Evolutionary conservation across 2,113 vertebrate genomes (phyloP).

Genomic region (Peromyscus maniculatus): DNA sequence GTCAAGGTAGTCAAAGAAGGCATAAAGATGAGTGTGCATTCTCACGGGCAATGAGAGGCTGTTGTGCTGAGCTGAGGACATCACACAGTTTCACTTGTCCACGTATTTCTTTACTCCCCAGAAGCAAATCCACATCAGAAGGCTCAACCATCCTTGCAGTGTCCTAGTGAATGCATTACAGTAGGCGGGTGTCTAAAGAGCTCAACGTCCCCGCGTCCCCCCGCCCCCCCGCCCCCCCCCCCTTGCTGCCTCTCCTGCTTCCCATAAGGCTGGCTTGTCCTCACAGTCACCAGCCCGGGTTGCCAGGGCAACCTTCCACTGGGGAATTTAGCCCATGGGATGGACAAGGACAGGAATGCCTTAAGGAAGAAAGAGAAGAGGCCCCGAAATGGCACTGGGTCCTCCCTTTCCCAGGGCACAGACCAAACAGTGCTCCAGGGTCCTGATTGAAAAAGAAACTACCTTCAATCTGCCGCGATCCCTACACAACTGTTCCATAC

Average conservation of each 20-base stretch:
- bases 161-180: background rate
- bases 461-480: accelerated
- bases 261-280: background rate
- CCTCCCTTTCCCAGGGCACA: background rate
- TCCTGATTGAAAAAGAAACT: background rate
- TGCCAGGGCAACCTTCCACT: background rate
- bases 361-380: background rate
- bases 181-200: background rate
- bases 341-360: background rate
- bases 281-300: background rate
- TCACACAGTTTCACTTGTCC: background rate
- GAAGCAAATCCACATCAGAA: background rate
- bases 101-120: background rate
- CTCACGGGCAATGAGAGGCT: background rate
- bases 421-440: background rate
- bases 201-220: background rate
- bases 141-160: background rate
- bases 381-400: background rate
- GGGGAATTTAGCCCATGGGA: background rate
- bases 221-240: too few relatives aligned
- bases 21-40: background rate
- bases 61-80: background rate
- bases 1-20: background rate
- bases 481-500: background rate
- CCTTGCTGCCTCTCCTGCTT: background rate